Percentiles rank a stretch among this genome's conserved stretches.
Conservation (phyloP, 1,140 invertebrate genomes). For the Diachasma alloeum region DNA sequence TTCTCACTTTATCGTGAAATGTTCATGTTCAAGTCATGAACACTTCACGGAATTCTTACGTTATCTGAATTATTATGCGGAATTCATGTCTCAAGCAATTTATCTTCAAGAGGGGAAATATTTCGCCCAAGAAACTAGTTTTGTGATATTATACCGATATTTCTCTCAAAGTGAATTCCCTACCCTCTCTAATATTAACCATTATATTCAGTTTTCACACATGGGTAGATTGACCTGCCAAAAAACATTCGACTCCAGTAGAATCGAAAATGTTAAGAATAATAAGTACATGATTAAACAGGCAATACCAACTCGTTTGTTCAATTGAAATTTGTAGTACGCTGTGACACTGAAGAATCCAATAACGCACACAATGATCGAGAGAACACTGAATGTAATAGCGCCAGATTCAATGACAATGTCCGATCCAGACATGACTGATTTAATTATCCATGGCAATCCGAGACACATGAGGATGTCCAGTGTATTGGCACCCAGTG, state of each 20-base stretch:
- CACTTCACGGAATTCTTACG: too few relatives aligned
- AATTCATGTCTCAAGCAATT: too few relatives aligned
- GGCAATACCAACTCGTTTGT: conserved; percentile 68
- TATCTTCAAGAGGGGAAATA: too few relatives aligned
- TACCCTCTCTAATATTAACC: not conserved
- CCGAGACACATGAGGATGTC: conserved; percentile 88
- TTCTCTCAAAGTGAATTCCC: not conserved
- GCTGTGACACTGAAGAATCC: conserved; percentile 68
- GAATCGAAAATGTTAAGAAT: conserved; percentile 71
- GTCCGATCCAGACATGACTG: conserved; percentile 66
- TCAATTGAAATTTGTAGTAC: conserved; percentile 69
- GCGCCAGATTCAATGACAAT: conserved; percentile 69
- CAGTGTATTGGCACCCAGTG: conserved; percentile 84
- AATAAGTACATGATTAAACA: conserved; percentile 69
- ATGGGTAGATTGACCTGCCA: conserved; percentile 60
- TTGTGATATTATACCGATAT: too few relatives aligned
- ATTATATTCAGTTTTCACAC: conserved; percentile 43
- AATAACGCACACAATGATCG: conserved; percentile 69
- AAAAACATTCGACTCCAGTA: conserved; percentile 69
- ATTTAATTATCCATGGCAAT: conserved; percentile 84
- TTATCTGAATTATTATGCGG: too few relatives aligned
- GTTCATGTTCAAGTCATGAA: too few relatives aligned
- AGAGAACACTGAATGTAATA: conserved; percentile 73
- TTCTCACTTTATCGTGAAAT: too few relatives aligned
- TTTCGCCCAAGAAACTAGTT: too few relatives aligned